phyloP scores from a whole-genome alignment of 2,888 invertebrate genomes.

The Lamellibrachia satsuma region DNA sequence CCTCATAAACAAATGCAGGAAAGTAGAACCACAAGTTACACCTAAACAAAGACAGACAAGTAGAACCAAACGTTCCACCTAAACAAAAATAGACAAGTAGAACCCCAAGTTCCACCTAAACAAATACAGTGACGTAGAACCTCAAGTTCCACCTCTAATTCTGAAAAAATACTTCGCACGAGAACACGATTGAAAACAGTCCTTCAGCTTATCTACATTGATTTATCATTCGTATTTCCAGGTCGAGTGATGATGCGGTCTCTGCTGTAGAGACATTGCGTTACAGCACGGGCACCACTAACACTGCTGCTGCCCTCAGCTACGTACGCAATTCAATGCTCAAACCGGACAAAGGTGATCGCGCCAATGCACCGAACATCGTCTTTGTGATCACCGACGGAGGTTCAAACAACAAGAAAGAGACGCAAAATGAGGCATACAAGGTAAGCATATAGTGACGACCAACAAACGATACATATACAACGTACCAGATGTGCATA shows the following conservation, averaged over 20 bases:
- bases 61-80: no score
- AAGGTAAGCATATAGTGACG: background rate
- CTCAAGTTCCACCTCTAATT: no score
- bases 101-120: no score
- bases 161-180: no score
- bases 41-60: no score
- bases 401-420: slow-evolving; percentile 25
- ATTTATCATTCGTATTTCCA: background rate
- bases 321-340: slow-evolving; percentile 9
- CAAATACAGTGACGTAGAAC: no score
- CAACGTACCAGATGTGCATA: no score
- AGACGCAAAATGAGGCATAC: slow-evolving; percentile 17
- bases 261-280: background rate
- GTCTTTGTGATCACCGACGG: slow-evolving; percentile 28
- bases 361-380: background rate
- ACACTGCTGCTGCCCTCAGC: slow-evolving; percentile 28
- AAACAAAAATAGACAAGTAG: no score
- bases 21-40: no score
- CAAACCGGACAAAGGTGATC: slow-evolving; percentile 6
- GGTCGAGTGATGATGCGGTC: background rate
- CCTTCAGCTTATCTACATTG: background rate
- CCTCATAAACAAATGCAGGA: no score
- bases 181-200: background rate
- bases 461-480: no score
- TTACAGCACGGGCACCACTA: slow-evolving; percentile 22